Evolutionary conservation across 2,113 vertebrate genomes (phyloP), one percentile per base, ranked within the genome.

Genomic region (Triplophysa rosa): DNA sequence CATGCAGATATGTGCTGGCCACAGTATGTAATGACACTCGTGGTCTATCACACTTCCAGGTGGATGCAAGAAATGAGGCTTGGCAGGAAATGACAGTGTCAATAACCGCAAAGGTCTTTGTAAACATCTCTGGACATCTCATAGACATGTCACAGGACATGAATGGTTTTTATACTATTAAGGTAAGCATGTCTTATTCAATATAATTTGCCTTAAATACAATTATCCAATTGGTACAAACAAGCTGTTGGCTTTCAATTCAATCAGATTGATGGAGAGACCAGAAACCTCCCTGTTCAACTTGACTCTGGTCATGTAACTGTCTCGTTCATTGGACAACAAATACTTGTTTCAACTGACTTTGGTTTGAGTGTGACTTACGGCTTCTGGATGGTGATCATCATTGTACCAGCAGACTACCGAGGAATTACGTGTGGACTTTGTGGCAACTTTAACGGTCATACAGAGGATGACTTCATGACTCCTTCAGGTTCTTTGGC

Each of bases 391-490:
- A 81, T 56, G 62, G 86, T 88, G 16, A 67, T 56, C 4, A 84
- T 92, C 69, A 72, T 77, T 54, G 71, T 91, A 6, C 91, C 85
- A 2, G 52, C 78, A 9, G 67, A 19, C 45, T 91, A 87, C 68
- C 83, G 83, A 12, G 87, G 79, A 23, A 14, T 80, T 21, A 87
- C 67, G 1, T 88, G 90, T 4, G 90, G 91, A 42, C 85, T 92
- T 17, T 92, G 90, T 84, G 91, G 91, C 19, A 86, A 92, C 80
- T 92, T 92, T 77, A 91, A 92, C 76, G 79, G 88, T 3, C 71
- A 86, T 40, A n/a, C 26, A 9, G 67, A 7, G 3, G 91, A 93
- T 29, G 89, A 92, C 3, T 86, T 89, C 3, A 13, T 59, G 19
- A 84, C 74, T 0, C 86, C 59, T 6, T 84, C 80, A 12, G 89